Base-by-base conservation (phyloP, 2,888 invertebrate species). In the Diaprepes abbreviatus region DNA sequence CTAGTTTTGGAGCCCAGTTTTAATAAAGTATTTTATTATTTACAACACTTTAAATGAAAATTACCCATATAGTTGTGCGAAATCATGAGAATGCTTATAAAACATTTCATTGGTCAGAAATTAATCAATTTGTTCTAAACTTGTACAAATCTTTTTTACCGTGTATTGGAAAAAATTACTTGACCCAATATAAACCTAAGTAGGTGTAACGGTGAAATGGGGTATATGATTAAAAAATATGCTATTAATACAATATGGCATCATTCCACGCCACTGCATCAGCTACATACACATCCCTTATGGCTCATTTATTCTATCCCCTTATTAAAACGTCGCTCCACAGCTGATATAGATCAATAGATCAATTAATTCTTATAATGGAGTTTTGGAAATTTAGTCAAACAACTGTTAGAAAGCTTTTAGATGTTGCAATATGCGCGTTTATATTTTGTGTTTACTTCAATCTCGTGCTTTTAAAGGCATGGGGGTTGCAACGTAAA, bases 341-440 rank as follows among this genome's bases (percentile, higher is more conserved):
- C 59, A 59, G 28, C 43, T 43, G 59, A 59, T 59, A 43, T 9
- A 45, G 59, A 59, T 59, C 59, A 59, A 59, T 59, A 59, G 43
- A 59, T 59, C 59, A 59, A 59, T 59, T 59, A 57, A 21, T 24
- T 36, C 38, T 16, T 1, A 19, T 1, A 57, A 57, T 55, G 21
- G 40, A 38, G 57, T 38, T 57, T 57, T 28, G 57, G 36, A 38
- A 57, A 38, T 40, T 28, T 21, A 24, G 19, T 9, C 16, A 38
- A 12, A 57, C 48, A 36, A 36, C 57, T 57, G 57, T 57, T 57
- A 28, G 36, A 38, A 16, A 40, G 57, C 57, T 57, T 35, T 57
- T 28, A 36, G 57, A 28, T 16, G 9, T 36, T 36, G 57, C 28
- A 24, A 28, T 40, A 40, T 38, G 38, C 24, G 40, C 24, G 40